Percentiles rank a stretch among this genome's conserved stretches.
These are phyloP conservation scores for Melanargia galathea DNA, from an alignment of 2,888 invertebrate species.

Conservation along the genomic window DNA sequence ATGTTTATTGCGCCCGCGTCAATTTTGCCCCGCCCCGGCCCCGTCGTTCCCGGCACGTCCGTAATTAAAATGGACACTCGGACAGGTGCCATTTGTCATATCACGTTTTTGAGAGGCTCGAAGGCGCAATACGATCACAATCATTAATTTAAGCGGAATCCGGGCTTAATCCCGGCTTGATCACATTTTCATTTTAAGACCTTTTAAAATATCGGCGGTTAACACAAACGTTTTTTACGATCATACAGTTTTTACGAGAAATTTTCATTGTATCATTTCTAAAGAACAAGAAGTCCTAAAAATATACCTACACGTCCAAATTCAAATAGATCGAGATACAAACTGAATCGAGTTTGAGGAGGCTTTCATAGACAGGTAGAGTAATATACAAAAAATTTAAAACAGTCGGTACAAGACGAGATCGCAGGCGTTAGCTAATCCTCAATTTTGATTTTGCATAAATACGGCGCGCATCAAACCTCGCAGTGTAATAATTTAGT, in stretches of 20 bases:
- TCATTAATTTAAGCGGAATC: conserved; percentile 24
- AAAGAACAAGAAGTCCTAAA: too few relatives aligned
- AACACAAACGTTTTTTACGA: not conserved
- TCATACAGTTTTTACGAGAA: too few relatives aligned
- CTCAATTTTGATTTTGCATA: too few relatives aligned
- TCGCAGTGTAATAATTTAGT: too few relatives aligned
- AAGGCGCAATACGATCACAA: conserved; percentile 21
- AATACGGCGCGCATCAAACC: too few relatives aligned
- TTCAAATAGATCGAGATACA: too few relatives aligned
- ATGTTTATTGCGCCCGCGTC: conserved; percentile 59
- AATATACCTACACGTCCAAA: too few relatives aligned
- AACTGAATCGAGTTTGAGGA: too few relatives aligned
- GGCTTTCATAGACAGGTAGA: too few relatives aligned
- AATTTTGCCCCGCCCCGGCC: conserved; percentile 51
- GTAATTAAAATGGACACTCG: conserved; percentile 70
- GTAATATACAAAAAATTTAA: too few relatives aligned
- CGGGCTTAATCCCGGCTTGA: conserved; percentile 6
- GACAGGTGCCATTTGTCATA: conserved; percentile 50
- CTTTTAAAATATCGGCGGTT: not conserved
- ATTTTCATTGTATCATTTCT: not conserved
- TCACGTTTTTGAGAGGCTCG: conserved; percentile 34
- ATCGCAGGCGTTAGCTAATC: too few relatives aligned
- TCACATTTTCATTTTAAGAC: conserved; percentile 7
- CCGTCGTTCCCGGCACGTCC: conserved; percentile 51
- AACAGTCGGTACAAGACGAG: too few relatives aligned